Percentiles rank a stretch among this genome's conserved stretches.
These are phyloP conservation scores for Dasyprocta punctata DNA, from an alignment of 2,113 vertebrate species.

Conservation along the genomic window DNA sequence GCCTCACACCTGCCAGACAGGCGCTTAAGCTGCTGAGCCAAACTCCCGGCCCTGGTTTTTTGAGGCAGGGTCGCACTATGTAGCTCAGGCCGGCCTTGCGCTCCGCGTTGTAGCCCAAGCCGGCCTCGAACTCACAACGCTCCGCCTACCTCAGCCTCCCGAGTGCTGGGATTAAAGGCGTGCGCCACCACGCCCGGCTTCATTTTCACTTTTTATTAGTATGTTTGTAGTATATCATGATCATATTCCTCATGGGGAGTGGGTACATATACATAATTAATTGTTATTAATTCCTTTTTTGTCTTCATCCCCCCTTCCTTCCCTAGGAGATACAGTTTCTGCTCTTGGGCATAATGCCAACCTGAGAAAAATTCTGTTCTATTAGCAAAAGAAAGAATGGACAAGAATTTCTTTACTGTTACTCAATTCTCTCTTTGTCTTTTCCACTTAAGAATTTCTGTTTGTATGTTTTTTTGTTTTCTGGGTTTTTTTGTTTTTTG, in stretches of 20 bases:
- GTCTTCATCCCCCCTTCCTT: not conserved
- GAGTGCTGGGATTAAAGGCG: too few relatives aligned
- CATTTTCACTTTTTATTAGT: not conserved
- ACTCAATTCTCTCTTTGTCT: not conserved
- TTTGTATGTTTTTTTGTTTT: not conserved
- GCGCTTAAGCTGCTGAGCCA: too few relatives aligned
- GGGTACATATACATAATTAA: not conserved
- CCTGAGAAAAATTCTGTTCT: not conserved
- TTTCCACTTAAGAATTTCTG: not conserved
- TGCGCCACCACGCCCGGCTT: too few relatives aligned
- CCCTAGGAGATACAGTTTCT: not conserved
- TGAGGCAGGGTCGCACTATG: too few relatives aligned
- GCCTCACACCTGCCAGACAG: too few relatives aligned
- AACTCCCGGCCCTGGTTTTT: too few relatives aligned
- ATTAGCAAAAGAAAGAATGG: not conserved
- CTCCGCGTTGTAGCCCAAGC: too few relatives aligned
- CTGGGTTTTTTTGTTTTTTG: not conserved
- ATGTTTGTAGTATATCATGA: not conserved
- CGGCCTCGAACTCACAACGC: too few relatives aligned
- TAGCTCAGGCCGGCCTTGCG: too few relatives aligned
- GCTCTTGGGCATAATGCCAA: not conserved
- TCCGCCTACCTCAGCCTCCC: too few relatives aligned
- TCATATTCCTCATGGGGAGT: not conserved
- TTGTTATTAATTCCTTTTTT: not conserved
- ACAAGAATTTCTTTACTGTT: not conserved